Evolutionary conservation across 2,888 invertebrate genomes (phyloP).

Genomic region (Rhamnusium bicolor): DNA sequence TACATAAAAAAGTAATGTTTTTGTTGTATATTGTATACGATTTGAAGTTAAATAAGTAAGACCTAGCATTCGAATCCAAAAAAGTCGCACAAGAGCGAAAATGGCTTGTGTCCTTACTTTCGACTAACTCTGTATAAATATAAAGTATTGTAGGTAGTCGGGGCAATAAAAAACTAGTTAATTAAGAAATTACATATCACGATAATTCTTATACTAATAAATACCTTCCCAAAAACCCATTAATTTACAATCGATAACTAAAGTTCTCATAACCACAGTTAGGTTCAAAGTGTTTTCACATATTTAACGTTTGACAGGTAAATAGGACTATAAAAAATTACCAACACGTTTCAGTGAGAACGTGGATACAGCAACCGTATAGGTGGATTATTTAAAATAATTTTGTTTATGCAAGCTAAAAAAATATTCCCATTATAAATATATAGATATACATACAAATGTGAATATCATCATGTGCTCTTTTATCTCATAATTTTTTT

Average conservation of each 20-base stretch:
- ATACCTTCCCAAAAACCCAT: conserved; percentile 17
- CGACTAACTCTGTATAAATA: too few species aligned
- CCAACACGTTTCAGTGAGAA: conserved; percentile 25
- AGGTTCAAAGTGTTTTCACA: conserved; percentile 14
- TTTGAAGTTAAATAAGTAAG: too few species aligned
- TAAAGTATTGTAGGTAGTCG: background rate
- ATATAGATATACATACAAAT: too few species aligned
- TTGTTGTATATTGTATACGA: too few species aligned
- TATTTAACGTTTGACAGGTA: conserved; percentile 28
- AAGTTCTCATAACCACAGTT: conserved; percentile 5
- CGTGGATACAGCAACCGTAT: conserved; percentile 7
- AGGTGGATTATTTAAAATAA: background rate
- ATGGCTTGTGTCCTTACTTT: too few species aligned
- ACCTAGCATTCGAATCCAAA: too few species aligned
- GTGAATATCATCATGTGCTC: too few species aligned
- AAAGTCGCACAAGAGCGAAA: too few species aligned
- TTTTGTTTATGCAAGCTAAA: too few species aligned
- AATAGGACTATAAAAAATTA: conserved; percentile 19
- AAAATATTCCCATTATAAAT: too few species aligned
- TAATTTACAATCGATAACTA: conserved; percentile 19
- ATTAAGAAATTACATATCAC: conserved; percentile 18
- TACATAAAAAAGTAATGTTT: too few species aligned
- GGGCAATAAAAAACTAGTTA: background rate
- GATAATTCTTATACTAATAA: conserved; percentile 13
- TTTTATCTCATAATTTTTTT: too few species aligned